A percentile compares a stretch with the other conserved stretches of the same genome.
phyloP scores from a whole-genome alignment of 2,113 vertebrate genomes.

The Accipiter virgatus region DNA sequence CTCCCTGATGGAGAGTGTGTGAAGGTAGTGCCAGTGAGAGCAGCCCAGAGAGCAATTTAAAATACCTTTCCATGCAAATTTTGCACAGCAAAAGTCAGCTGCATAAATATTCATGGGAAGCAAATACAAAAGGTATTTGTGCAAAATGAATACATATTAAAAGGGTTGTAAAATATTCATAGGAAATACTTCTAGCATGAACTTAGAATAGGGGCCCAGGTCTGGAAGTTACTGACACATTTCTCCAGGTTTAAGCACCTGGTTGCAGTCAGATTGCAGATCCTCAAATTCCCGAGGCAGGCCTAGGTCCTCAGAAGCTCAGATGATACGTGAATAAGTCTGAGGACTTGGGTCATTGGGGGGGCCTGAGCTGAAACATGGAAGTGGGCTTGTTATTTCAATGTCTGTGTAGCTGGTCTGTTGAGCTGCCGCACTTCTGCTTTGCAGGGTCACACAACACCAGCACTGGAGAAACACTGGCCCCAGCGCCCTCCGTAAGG shows the following conservation, averaged over 20 bases:
- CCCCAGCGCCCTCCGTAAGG: neutral
- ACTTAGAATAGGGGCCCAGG: neutral
- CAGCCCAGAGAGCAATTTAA: neutral
- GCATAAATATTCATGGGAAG: neutral
- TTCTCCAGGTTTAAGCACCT: neutral
- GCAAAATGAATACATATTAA: neutral
- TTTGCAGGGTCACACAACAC: neutral
- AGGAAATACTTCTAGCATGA: neutral
- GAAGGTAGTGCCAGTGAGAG: neutral
- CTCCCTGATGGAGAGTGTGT: too few relatives aligned
- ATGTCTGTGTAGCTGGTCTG: neutral
- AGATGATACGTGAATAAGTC: neutral
- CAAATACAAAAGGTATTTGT: neutral
- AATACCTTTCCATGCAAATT: neutral
- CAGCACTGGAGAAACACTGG: neutral
- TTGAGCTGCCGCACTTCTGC: accelerated
- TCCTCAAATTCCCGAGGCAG: neutral
- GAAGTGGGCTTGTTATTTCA: neutral
- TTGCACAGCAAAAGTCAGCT: neutral
- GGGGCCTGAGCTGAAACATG: neutral
- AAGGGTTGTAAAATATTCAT: neutral
- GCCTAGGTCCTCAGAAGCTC: neutral
- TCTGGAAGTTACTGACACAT: neutral
- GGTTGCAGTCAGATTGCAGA: neutral
- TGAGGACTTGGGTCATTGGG: neutral